Evolutionary conservation across 2,797 vertebrate genomes (phyloP).

Genomic region (Melanotaenia parkinsoni): DNA sequence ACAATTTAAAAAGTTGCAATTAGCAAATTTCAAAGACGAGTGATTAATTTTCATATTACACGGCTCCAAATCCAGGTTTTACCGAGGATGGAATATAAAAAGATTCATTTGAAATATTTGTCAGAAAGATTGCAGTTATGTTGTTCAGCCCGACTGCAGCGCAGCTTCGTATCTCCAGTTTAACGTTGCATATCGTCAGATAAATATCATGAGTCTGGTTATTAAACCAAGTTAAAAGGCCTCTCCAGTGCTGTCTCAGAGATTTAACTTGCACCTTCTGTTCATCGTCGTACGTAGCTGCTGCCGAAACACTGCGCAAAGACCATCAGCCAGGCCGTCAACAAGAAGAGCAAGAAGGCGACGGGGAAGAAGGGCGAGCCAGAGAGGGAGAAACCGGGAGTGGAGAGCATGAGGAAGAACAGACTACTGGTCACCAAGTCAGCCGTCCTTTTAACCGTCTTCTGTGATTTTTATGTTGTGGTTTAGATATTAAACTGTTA

Average conservation of each 20-base stretch:
- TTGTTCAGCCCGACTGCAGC: no score
- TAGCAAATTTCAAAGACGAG: no score
- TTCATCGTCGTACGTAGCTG: conserved; percentile 79
- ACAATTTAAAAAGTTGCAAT: no score
- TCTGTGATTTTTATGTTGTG: not conserved
- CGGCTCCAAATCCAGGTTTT: no score
- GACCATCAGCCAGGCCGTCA: conserved; percentile 99
- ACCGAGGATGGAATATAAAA: no score
- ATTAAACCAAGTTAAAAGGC: no score
- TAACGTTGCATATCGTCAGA: conserved; percentile 6
- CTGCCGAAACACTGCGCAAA: conserved; percentile 99
- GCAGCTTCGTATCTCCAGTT: no score
- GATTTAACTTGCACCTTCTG: not conserved
- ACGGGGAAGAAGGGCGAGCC: conserved; percentile 96
- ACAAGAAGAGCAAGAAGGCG: conserved; percentile 99
- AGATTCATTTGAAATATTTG: no score
- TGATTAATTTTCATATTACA: no score
- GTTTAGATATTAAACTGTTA: not conserved
- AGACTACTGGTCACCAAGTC: conserved; percentile 87
- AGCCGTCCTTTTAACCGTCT: conserved; percentile 30
- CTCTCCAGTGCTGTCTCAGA: no score
- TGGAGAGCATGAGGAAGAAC: conserved; percentile 99
- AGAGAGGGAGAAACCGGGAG: conserved; percentile 96
- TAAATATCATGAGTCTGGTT: not conserved
- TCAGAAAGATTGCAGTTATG: no score